Base-by-base conservation (phyloP, 2,888 invertebrate genomes). In the Troides helena region DNA sequence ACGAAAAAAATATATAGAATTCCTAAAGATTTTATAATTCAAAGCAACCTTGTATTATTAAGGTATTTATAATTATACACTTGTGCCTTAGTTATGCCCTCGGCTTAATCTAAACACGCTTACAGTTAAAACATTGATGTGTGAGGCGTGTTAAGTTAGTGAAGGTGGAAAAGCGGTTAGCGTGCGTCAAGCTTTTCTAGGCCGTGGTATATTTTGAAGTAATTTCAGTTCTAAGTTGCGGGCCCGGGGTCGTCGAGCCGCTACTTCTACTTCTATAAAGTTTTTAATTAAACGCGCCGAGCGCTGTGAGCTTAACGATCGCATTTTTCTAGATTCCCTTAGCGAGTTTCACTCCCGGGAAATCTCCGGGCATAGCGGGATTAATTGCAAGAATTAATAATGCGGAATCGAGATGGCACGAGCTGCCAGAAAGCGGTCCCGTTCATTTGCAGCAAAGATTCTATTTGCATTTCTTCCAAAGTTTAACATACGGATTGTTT, bases 331-430 rank as follows among this genome's bases (percentile, higher is more conserved):
- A 85, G 83, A 83, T 82, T 85, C 87, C 85, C 85, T 84, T 82
- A 76, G 80, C 80, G 77, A 81, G 78, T 79, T 78, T 77, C 77
- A 79, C 87, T 84, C 86, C 75, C 80, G 85, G 87, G 88, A 87
- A 90, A 88, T 89, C 83, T 88, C 84, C 81, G 79, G 80, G 80
- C 81, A 82, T 79, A 80, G 84, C 80, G 81, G 81, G 84, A 89
- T 85, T 89, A 88, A 90, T 89, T 86, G 86, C 83, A 79, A 78
- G 81, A 87, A 90, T 90, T 90, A 88, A 89, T 88, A 87, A 87
- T 81, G 80, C 81, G 77, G 82, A 85, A 87, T 88, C 83, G 81
- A 80, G 82, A 82, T 77, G 74, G 76, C 73, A 75, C 75, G 75
- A 78, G 77, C 67, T 74, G 65, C 76, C 75, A 67, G 73, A 74